Percentiles rank a stretch among this genome's conserved stretches.
Evolutionary conservation across 2,113 vertebrate genomes (phyloP).

Genomic region (Etheostoma spectabile): DNA sequence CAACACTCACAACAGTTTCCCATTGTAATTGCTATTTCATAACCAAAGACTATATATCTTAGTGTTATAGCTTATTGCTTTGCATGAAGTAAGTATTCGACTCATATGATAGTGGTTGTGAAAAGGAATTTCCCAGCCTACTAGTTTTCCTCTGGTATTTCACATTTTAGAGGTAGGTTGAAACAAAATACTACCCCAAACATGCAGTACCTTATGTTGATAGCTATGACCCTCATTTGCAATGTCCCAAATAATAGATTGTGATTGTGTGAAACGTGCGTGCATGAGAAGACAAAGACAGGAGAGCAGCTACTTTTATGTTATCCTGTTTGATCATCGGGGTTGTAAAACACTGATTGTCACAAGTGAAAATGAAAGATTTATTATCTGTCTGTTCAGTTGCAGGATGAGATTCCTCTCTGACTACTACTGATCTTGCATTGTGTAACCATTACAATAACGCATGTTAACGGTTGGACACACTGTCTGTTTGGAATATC

Average conservation of each 20-base stretch:
- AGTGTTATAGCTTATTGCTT: background rate
- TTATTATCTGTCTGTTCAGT: too few relatives aligned
- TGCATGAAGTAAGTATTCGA: background rate
- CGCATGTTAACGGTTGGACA: too few relatives aligned
- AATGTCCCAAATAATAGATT: too few relatives aligned
- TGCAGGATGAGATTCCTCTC: too few relatives aligned
- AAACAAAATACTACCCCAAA: background rate
- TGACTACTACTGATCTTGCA: too few relatives aligned
- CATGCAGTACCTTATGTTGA: background rate
- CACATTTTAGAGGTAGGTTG: background rate
- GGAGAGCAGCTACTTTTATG: background rate
- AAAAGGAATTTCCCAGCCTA: background rate
- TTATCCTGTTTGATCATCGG: background rate
- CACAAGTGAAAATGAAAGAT: background rate
- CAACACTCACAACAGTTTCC: background rate
- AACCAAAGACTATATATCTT: background rate
- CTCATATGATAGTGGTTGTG: background rate
- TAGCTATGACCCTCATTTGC: background rate
- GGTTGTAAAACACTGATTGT: background rate
- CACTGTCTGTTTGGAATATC: too few relatives aligned
- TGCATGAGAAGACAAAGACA: background rate
- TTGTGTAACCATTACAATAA: too few relatives aligned
- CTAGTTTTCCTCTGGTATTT: background rate
- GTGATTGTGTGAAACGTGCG: background rate
- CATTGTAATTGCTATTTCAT: background rate